A percentile compares a stretch with the other conserved stretches of the same genome.
phyloP scores from a whole-genome alignment of 2,113 vertebrate genomes.

The Ammodytes marinus region DNA sequence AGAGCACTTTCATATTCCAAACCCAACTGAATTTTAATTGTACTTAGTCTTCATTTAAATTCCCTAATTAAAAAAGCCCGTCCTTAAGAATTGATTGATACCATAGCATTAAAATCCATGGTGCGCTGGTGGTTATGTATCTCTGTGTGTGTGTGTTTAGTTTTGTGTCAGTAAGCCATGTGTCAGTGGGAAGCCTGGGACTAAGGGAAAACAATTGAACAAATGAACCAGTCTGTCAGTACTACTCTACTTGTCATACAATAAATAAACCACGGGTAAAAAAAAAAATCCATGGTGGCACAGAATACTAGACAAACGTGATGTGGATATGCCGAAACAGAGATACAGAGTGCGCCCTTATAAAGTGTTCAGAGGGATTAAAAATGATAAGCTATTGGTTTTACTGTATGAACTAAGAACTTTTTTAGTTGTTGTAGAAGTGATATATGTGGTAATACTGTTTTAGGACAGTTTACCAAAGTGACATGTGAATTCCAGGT shows the following conservation, averaged over 20 bases:
- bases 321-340: not conserved
- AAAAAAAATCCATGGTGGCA: not conserved
- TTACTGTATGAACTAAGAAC: too few species aligned
- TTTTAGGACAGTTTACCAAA: not conserved
- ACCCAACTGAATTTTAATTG: not conserved
- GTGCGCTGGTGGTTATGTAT: not conserved
- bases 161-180: too few species aligned
- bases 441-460: not conserved
- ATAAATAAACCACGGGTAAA: too few species aligned
- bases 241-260: too few species aligned
- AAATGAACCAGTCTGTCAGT: too few species aligned
- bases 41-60: constrained; percentile 13
- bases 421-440: not conserved
- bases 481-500: not conserved
- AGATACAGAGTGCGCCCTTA: not conserved
- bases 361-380: not conserved
- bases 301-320: not conserved
- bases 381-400: not conserved
- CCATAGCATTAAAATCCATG: not conserved
- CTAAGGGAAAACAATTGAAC: too few species aligned
- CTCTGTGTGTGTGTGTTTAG: too few species aligned
- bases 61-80: not conserved
- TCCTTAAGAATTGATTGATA: not conserved
- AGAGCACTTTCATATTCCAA: constrained; percentile 22
- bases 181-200: too few species aligned